Evolutionary conservation across 2,888 invertebrate species (phyloP).

Genomic region (Orthonevra nobilis): DNA sequence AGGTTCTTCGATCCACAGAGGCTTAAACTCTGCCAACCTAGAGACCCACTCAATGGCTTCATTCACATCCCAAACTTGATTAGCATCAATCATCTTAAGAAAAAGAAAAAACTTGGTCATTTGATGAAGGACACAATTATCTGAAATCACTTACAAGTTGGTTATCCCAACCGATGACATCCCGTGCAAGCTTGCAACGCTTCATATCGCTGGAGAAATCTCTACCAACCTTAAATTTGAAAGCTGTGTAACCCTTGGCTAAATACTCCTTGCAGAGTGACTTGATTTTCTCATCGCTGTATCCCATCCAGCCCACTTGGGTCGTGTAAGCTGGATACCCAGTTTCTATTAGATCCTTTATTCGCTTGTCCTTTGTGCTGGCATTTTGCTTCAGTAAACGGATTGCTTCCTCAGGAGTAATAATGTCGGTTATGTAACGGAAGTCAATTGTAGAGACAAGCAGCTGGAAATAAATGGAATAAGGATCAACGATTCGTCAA

Average conservation of each 20-base stretch:
- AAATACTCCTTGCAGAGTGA: slow-evolving; percentile 87
- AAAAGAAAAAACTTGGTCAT: too few relatives aligned
- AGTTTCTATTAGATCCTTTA: slow-evolving; percentile 82
- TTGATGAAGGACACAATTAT: too few relatives aligned
- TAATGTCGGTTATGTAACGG: slow-evolving; percentile 89
- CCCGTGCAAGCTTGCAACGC: slow-evolving; percentile 87
- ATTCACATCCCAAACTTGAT: slow-evolving; percentile 93
- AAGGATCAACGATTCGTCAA: too few relatives aligned
- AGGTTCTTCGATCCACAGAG: slow-evolving; percentile 95
- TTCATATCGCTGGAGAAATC: slow-evolving; percentile 88
- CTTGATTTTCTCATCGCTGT: slow-evolving; percentile 87
- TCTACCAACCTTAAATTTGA: slow-evolving; percentile 95
- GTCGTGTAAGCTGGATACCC: slow-evolving; percentile 95
- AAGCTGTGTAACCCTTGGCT: slow-evolving; percentile 88
- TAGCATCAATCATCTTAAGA: slow-evolving; percentile 90
- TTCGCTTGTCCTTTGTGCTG: slow-evolving; percentile 83
- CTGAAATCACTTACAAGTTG: slow-evolving; percentile 84
- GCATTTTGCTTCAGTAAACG: slow-evolving; percentile 84
- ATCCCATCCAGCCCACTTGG: slow-evolving; percentile 94
- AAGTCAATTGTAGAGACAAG: slow-evolving; percentile 93
- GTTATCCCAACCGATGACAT: slow-evolving; percentile 88
- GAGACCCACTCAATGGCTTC: slow-evolving; percentile 94
- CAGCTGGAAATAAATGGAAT: slow-evolving; percentile 12
- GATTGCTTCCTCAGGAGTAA: slow-evolving; percentile 91
- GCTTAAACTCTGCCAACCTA: slow-evolving; percentile 86